Evolutionary conservation across 2,797 vertebrate genomes (phyloP), one percentile per base, ranked within the genome.

Genomic region (Aldrovandia affinis): DNA sequence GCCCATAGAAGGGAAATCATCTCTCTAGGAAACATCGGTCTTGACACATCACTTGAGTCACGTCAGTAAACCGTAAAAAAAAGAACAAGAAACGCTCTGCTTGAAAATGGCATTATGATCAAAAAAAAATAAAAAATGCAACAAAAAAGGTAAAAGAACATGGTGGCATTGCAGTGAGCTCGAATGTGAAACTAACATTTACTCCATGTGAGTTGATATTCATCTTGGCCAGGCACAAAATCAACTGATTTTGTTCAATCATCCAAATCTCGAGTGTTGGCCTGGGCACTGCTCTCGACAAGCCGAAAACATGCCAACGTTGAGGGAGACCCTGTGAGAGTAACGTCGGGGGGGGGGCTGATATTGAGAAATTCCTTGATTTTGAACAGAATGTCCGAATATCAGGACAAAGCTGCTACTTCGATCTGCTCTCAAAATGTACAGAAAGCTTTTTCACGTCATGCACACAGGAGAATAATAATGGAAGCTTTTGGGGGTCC

Each of bases 381-480:
- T 80, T 44, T 80, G 87, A 85, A 91, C 85, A 89, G 89, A 93
- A 47, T 55, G n/a, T 28, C 65, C 22, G 42, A 81, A 85, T 85
- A 78, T 81, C 78, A 78, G 78, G 78, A 78, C 68, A 9, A 14
- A 15, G 15, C 33, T 73, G 15, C 7, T 0, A 14, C 6, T 28
- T 18, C 3, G 20, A 5, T 22, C 54, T 52, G 25, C 52, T 42
- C 82, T 81, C 47, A 88, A 88, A 85, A 89, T 87, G 86, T 89
- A 90, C 89, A 90, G 89, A 86, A 77, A 87, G 86, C 89, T 84
- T 93, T 92, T 89, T 65, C 20, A 89, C 90, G 33, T 61, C 89
- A 85, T 88, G 92, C 89, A 89, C 85, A 90, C 90, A 89, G 92
- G 89, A 93, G 88, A 86, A 88, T 90, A 90, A 91, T 90, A 93